Evolutionary conservation across 2,888 invertebrate genomes (phyloP).

Genomic region (Psylliodes chrysocephalus): DNA sequence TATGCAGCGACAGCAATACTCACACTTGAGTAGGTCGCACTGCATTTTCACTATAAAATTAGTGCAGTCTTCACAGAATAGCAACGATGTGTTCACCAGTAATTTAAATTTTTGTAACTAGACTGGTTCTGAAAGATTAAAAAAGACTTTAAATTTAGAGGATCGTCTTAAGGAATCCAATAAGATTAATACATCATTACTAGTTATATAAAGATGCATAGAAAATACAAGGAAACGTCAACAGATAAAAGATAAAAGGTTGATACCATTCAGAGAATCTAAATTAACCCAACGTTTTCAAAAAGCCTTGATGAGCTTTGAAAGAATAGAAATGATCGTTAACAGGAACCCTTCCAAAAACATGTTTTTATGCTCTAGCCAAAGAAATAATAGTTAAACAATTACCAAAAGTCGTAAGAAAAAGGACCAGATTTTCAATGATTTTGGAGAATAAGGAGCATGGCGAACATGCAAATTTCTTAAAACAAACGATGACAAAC

Average conservation of each 20-base stretch:
- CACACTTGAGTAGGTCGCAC: conserved; percentile 87
- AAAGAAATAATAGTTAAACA: too few species aligned
- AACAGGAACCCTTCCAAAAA: conserved; percentile 80
- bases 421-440: too few species aligned
- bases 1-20: conserved; percentile 83
- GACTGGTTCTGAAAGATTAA: conserved; percentile 87
- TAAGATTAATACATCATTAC: conserved; percentile 88
- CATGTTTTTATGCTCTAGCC: conserved; percentile 84
- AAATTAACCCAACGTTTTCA: conserved; percentile 89
- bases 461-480: too few species aligned
- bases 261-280: conserved; percentile 81
- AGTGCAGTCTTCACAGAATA: conserved; percentile 67
- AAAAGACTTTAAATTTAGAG: conserved; percentile 78
- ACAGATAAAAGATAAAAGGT: conserved; percentile 54
- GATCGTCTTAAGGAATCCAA: conserved; percentile 84
- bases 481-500: too few species aligned
- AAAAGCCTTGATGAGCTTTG: conserved; percentile 76
- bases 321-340: conserved; percentile 83
- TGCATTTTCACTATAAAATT: conserved; percentile 87
- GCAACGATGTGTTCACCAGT: conserved; percentile 54
- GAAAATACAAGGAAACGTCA: conserved; percentile 65
- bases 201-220: conserved; percentile 84
- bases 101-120: conserved; percentile 89
- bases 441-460: too few species aligned
- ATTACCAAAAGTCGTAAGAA: too few species aligned